These are phyloP conservation scores for Chydorus sphaericus DNA, from an alignment of 2,888 invertebrate genomes.

Conservation along the genomic window DNA sequence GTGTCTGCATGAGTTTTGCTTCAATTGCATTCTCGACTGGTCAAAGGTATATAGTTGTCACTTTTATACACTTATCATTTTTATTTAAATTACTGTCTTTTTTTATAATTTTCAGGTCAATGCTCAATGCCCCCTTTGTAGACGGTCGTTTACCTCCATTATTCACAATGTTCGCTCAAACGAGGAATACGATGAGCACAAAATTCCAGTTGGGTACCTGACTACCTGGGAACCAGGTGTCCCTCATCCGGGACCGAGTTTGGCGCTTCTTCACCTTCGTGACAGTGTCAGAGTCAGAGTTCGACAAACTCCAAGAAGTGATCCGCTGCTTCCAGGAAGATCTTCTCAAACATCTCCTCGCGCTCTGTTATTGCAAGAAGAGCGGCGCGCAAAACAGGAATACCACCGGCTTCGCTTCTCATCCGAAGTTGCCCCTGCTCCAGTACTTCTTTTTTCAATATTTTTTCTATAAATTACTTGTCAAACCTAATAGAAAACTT, in stretches of 20 bases:
- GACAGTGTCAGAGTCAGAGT: too few relatives aligned
- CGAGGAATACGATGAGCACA: conserved; percentile 66
- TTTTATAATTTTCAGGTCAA: conserved; percentile 49
- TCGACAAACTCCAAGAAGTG: too few relatives aligned
- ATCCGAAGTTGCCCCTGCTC: not conserved
- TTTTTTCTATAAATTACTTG: too few relatives aligned
- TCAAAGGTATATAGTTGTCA: conserved; percentile 44
- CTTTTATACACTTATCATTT: too few relatives aligned
- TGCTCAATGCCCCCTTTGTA: conserved; percentile 85
- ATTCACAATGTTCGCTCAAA: conserved; percentile 81
- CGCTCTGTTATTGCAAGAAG: too few relatives aligned
- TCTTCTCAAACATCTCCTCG: too few relatives aligned
- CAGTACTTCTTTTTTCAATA: too few relatives aligned
- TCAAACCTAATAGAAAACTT: not conserved
- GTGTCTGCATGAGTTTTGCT: conserved; percentile 88
- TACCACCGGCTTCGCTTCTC: too few relatives aligned
- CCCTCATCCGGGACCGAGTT: not conserved
- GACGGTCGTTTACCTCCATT: conserved; percentile 76
- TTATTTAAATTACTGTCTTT: too few relatives aligned
- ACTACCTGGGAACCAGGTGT: conserved; percentile 17
- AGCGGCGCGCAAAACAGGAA: too few relatives aligned
- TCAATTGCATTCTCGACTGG: conserved; percentile 82
- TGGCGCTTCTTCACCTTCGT: too few relatives aligned
- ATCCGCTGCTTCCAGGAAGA: too few relatives aligned
- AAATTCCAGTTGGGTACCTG: conserved; percentile 24